Percentiles rank a stretch among this genome's conserved stretches.
Evolutionary conservation across 2,797 vertebrate species (phyloP).

Genomic region (Remorina albescens): DNA sequence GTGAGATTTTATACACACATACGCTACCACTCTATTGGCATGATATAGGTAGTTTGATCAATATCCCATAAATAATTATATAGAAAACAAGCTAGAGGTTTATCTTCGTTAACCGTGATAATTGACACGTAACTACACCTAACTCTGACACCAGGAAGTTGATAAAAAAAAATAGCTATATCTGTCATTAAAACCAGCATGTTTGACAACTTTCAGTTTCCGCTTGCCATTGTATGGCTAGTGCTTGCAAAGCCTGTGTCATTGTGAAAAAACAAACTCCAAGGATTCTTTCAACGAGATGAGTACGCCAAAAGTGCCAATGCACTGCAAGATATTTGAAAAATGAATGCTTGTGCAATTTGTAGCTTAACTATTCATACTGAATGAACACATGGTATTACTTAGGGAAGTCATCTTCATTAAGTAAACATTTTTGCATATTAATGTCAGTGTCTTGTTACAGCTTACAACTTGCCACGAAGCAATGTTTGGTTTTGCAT

Average conservation of each 20-base stretch:
- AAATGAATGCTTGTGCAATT: slow-evolving; percentile 70
- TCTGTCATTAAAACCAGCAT: not conserved
- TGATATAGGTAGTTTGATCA: slow-evolving; percentile 32
- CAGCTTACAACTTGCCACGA: slow-evolving; percentile 56
- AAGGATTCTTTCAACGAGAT: slow-evolving; percentile 52
- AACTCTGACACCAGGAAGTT: not conserved
- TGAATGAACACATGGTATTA: slow-evolving; percentile 75
- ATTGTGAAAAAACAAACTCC: slow-evolving; percentile 34
- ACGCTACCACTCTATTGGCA: not conserved
- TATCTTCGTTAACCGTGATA: slow-evolving; percentile 6
- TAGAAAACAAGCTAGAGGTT: slow-evolving; percentile 5
- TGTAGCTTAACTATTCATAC: slow-evolving; percentile 66
- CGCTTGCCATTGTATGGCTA: slow-evolving; percentile 20
- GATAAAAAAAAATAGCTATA: not conserved
- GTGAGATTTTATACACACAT: slow-evolving; percentile 45
- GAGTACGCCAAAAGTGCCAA: slow-evolving; percentile 54
- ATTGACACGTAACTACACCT: not conserved
- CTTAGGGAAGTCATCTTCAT: slow-evolving; percentile 73
- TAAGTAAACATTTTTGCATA: slow-evolving; percentile 76
- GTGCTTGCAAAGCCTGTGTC: slow-evolving; percentile 49
- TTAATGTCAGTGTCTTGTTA: slow-evolving; percentile 71
- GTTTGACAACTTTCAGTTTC: not conserved
- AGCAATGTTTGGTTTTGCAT: slow-evolving; percentile 72
- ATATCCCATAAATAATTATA: slow-evolving; percentile 15
- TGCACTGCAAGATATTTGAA: slow-evolving; percentile 56